phyloP scores from a whole-genome alignment of 1,140 invertebrate species.

The Heliconius eleuchia region DNA sequence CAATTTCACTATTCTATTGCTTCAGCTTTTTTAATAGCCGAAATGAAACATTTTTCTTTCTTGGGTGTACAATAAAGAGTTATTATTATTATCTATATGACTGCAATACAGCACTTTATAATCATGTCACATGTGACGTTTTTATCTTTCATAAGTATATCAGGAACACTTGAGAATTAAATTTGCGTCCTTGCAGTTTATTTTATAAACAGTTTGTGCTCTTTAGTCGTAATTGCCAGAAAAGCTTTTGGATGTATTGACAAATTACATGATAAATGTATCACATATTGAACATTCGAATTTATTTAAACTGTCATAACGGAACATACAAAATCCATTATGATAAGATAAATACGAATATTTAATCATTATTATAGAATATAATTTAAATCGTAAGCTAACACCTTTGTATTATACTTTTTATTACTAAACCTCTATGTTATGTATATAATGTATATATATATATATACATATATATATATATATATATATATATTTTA shows the following conservation, averaged over 20 bases:
- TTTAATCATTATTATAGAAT: neutral
- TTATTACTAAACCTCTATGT: too few species aligned
- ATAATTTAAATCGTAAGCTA: too few species aligned
- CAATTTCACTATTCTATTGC: too few species aligned
- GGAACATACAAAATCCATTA: neutral
- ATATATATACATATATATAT: too few species aligned
- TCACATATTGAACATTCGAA: slow-evolving; percentile 53
- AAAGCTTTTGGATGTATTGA: slow-evolving; percentile 64
- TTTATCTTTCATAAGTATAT: neutral
- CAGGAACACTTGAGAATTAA: slow-evolving; percentile 21
- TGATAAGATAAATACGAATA: neutral
- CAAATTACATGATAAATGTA: slow-evolving; percentile 73
- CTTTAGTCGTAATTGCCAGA: slow-evolving; percentile 51
- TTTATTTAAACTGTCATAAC: slow-evolving; percentile 25
- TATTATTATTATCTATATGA: neutral
- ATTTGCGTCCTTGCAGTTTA: slow-evolving; percentile 34
- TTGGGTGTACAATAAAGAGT: too few species aligned
- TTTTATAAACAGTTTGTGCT: slow-evolving; percentile 35
- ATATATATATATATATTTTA: too few species aligned
- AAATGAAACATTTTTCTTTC: neutral
- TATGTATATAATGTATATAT: too few species aligned
- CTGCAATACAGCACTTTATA: neutral
- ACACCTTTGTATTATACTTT: too few species aligned
- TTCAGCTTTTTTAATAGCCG: neutral
- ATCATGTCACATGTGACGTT: neutral